These are phyloP conservation scores for Cantharis rustica DNA, from an alignment of 2,888 invertebrate genomes.

Conservation along the genomic window DNA sequence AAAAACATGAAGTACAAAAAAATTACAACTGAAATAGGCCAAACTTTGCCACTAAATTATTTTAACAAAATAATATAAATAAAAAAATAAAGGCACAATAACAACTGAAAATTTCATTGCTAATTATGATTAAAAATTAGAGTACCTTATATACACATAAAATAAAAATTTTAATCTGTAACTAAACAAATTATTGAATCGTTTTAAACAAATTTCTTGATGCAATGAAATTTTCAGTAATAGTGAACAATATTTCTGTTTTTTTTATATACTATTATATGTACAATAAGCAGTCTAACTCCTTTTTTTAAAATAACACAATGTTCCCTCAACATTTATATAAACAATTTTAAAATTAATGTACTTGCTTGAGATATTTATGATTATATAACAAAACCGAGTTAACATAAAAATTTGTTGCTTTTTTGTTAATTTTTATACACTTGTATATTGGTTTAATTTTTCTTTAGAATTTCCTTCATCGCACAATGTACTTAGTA, in stretches of 20 bases:
- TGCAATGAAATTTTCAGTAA: slow-evolving; percentile 38
- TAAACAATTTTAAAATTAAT: not conserved
- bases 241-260: slow-evolving; percentile 25
- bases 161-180: not conserved
- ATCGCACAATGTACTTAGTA: not conserved
- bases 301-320: slow-evolving; percentile 32
- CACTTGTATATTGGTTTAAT: not conserved
- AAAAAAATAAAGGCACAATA: slow-evolving; percentile 38
- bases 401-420: too few species aligned
- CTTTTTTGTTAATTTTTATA: not conserved
- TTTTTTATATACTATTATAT: slow-evolving; percentile 32
- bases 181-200: not conserved
- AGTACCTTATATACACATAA: not conserved
- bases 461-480: not conserved
- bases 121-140: not conserved
- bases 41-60: slow-evolving; percentile 26
- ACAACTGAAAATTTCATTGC: slow-evolving; percentile 37
- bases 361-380: not conserved
- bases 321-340: not conserved
- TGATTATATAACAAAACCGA: not conserved
- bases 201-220: not conserved
- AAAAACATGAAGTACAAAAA: slow-evolving; percentile 7
- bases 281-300: slow-evolving; percentile 41
- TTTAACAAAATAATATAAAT: slow-evolving; percentile 34
- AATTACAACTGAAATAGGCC: slow-evolving; percentile 34